phyloP scores from a whole-genome alignment of 2,113 vertebrate species.

The Poeciliopsis turrubarensis region DNA sequence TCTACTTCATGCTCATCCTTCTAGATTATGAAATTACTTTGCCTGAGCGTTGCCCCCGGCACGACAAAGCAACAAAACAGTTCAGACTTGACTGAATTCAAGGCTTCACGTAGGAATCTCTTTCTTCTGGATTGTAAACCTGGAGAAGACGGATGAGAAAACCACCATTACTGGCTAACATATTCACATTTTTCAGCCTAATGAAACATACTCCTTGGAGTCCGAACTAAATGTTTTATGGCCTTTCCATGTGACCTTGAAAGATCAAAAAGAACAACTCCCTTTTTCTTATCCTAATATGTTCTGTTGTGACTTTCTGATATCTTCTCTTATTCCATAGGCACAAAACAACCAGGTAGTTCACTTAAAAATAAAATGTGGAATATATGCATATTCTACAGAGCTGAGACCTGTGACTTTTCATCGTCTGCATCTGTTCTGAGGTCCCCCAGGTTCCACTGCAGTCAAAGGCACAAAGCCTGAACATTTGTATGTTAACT shows the following conservation, averaged over 20 bases:
- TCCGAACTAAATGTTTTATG: conserved; percentile 74
- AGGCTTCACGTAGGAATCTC: conserved; percentile 21
- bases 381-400: not conserved
- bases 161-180: conserved; percentile 46
- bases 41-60: conserved; percentile 30
- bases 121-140: conserved; percentile 39
- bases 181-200: conserved; percentile 71
- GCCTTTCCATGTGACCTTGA: conserved; percentile 48
- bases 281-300: too few relatives aligned
- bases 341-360: too few relatives aligned
- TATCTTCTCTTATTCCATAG: too few relatives aligned
- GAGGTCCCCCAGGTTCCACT: not conserved
- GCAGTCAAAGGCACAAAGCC: not conserved
- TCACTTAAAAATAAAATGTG: not conserved
- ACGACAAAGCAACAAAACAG: conserved; percentile 28
- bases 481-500: not conserved
- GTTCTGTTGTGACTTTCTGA: too few relatives aligned
- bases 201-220: conserved; percentile 68
- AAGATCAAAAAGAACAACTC: too few relatives aligned
- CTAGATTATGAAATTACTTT: conserved; percentile 29
- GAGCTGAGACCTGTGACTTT: not conserved
- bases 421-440: not conserved
- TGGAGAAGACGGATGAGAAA: conserved; percentile 47
- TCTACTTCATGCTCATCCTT: conserved; percentile 45
- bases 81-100: conserved; percentile 6